phyloP scores from a whole-genome alignment of 2,797 vertebrate species.

The Rallus crepitans region DNA sequence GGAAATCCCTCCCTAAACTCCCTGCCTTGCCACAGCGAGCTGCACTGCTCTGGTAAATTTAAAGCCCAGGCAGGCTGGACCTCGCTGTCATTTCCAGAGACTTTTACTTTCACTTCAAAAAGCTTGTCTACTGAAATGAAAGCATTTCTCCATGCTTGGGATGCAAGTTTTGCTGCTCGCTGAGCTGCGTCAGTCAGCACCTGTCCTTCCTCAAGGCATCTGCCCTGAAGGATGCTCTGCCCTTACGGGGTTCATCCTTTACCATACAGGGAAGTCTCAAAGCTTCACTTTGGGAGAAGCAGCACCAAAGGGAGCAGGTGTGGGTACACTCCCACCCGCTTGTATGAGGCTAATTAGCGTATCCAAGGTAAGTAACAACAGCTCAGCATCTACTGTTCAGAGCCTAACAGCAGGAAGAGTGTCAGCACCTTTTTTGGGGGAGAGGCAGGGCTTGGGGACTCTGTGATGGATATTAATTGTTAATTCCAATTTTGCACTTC shows the following conservation, averaged over 20 bases:
- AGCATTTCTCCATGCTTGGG: background rate
- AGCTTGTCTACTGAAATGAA: background rate
- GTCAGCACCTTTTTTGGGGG: background rate
- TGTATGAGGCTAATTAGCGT: slow-evolving; percentile 64
- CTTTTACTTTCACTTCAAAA: background rate
- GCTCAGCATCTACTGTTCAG: slow-evolving; percentile 69
- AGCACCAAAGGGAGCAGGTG: background rate
- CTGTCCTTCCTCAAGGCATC: fast-evolving
- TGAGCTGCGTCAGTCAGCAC: fast-evolving
- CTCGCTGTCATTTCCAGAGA: background rate
- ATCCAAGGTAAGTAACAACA: slow-evolving; percentile 70
- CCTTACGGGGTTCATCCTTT: background rate
- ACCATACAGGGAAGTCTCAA: background rate
- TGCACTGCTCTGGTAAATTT: background rate
- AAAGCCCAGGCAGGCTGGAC: background rate
- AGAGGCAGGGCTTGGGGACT: background rate
- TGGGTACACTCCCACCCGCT: background rate
- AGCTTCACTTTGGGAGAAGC: background rate
- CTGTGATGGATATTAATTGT: background rate
- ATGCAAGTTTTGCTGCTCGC: background rate
- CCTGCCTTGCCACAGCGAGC: fast-evolving
- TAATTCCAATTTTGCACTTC: background rate
- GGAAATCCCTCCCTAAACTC: background rate
- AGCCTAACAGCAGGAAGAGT: slow-evolving; percentile 71
- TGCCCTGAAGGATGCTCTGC: background rate